Percentiles rank a stretch among this genome's conserved stretches.
Evolutionary conservation across 2,113 vertebrate genomes (phyloP).

Genomic region (Tragelaphus buxtoni): DNA sequence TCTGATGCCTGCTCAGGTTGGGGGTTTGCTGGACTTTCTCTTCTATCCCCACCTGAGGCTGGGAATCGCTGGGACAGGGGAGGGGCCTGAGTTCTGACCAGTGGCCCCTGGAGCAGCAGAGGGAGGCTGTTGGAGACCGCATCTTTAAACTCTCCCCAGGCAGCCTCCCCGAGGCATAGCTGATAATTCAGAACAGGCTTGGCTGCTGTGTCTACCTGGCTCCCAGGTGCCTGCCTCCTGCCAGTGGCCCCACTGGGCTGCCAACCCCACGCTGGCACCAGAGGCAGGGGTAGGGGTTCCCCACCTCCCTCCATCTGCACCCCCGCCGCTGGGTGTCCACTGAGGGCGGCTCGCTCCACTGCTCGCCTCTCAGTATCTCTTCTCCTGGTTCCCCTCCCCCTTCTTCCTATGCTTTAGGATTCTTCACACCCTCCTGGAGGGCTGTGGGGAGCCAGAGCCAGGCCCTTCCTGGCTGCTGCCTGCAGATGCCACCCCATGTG

Average conservation of each 20-base stretch:
- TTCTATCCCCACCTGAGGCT: not conserved
- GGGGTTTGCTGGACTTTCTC: not conserved
- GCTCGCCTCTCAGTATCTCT: not conserved
- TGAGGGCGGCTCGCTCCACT: not conserved
- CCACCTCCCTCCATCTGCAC: not conserved
- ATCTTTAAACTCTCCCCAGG: not conserved
- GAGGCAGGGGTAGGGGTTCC: not conserved
- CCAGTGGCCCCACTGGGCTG: not conserved
- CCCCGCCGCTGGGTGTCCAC: not conserved
- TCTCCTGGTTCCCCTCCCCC: not conserved
- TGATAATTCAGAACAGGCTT: not conserved
- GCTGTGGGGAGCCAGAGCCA: accelerated
- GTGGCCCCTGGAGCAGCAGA: accelerated
- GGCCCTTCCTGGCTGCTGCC: not conserved
- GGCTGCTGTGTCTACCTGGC: not conserved
- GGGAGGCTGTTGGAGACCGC: not conserved
- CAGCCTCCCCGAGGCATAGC: accelerated
- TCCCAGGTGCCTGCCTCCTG: not conserved
- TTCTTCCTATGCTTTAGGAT: not conserved
- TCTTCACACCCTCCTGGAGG: not conserved
- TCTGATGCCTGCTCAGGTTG: not conserved
- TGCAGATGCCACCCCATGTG: accelerated
- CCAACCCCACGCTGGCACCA: not conserved
- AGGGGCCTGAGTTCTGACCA: not conserved
- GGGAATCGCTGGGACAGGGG: not conserved